Base-by-base conservation (phyloP, 2,888 invertebrate species). In the Conus canariensis region DNA sequence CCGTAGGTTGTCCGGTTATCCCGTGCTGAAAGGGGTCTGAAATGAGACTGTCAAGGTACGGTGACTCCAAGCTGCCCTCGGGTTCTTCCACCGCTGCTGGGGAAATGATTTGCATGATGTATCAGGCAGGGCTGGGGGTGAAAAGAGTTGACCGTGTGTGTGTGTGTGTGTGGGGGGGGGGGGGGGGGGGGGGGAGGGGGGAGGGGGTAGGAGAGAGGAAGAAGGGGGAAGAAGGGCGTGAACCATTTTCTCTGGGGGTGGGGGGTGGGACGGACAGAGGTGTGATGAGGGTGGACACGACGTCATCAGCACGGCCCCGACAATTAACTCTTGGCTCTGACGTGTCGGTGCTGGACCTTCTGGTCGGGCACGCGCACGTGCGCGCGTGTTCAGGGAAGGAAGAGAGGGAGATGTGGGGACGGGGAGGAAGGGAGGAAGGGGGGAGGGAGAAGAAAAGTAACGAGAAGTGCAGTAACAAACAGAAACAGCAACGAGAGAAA, bases 241-340 rank as follows among this genome's bases (percentile, higher is more conserved):
- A 45, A 45, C 45, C 45, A 45, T 45, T 45, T 45, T 45, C 45
- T 45, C 45, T 45, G 45, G 45, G 45, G 45, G 45, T 45, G 45
- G 45, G 45, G 45, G 45, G 45, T 9, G 19, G 85, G 45, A 7
- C 7, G 58, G 30, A n/a, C 25, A 19, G 85, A 30, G 86, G 25
- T 25, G 67, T 25, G 67, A 67, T 60, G 12, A 45, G 67, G 86
- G 86, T 67, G 86, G 86, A 86, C 86, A 67, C 86, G 59, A 19
- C 64, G 4, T 64, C 86, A 86, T 86, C 86, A 86, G 67, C 86
- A 86, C 67, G n/a, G n/a, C 86, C 86, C 86, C 67, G 67, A 64
- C 86, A 64, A 86, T 86, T 67, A 86, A 30, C 86, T 16, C 86
- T 67, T 58, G 19, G 22, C 22, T 22, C 82, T 58, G 58, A 22